These are phyloP conservation scores for Hybos culiciformis DNA, from an alignment of 2,888 invertebrate genomes.

Conservation along the genomic window DNA sequence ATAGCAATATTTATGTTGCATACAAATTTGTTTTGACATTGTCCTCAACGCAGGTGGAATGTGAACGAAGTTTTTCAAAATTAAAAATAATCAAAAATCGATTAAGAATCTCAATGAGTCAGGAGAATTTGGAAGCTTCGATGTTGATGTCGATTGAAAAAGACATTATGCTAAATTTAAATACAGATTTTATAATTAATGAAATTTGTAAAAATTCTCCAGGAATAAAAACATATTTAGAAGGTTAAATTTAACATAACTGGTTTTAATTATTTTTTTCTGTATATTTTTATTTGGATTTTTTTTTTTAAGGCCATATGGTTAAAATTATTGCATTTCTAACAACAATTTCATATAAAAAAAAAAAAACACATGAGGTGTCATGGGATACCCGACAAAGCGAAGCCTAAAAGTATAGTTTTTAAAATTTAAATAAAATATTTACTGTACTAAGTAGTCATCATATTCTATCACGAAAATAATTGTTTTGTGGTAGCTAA, in stretches of 20 bases:
- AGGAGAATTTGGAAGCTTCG: conserved; percentile 1
- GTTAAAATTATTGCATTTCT: too few species aligned
- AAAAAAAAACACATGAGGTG: too few species aligned
- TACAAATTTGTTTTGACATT: conserved; percentile 2
- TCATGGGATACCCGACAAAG: too few species aligned
- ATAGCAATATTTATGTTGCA: conserved; percentile 2
- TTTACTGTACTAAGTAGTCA: too few species aligned
- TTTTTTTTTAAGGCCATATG: too few species aligned
- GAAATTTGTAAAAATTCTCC: conserved; percentile 1
- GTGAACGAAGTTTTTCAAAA: not conserved
- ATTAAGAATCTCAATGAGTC: conserved; percentile 1
- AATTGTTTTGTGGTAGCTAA: too few species aligned
- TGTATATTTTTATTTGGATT: too few species aligned
- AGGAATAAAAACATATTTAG: conserved; percentile 1
- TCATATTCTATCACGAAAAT: too few species aligned
- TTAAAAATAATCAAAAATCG: not conserved
- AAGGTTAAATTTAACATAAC: conserved; percentile 1
- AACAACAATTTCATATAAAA: too few species aligned
- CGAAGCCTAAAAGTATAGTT: too few species aligned
- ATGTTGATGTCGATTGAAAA: conserved; percentile 1
- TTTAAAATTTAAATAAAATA: too few species aligned
- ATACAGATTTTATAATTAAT: conserved; percentile 1
- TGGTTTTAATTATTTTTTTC: too few species aligned
- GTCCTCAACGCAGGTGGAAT: conserved; percentile 1
- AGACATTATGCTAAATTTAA: conserved; percentile 1